These are phyloP conservation scores for Gymnorhina tibicen DNA, from an alignment of 2,113 vertebrate genomes.

Conservation along the genomic window DNA sequence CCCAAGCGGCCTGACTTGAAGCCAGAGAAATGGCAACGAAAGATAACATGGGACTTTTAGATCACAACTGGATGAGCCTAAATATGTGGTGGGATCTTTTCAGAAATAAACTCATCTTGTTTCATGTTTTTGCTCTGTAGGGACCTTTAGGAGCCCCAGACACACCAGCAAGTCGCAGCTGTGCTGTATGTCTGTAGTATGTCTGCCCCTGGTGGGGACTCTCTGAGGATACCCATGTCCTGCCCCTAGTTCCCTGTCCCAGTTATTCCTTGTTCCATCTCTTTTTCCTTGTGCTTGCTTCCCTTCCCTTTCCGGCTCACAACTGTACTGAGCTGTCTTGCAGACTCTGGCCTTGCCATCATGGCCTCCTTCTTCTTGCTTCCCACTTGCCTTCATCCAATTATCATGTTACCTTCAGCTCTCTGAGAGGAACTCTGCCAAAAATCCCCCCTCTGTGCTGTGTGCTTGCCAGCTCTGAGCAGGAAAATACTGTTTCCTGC, in stretches of 20 bases:
- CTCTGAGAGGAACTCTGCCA: background rate
- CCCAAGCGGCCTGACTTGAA: background rate
- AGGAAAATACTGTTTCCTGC: constrained; percentile 36
- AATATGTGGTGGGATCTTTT: background rate
- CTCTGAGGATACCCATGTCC: background rate
- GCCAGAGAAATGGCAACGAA: background rate
- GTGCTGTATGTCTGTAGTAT: background rate
- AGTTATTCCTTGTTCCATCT: background rate
- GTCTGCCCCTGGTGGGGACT: background rate
- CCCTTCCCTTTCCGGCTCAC: background rate
- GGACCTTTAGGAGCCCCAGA: background rate
- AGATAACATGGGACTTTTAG: background rate
- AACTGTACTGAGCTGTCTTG: background rate
- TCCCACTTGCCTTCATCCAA: background rate
- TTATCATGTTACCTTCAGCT: background rate
- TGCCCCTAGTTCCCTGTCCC: background rate
- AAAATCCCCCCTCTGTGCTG: background rate
- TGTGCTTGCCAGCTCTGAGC: background rate
- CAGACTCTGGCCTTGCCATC: background rate
- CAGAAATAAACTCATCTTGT: background rate
- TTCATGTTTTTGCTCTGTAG: background rate
- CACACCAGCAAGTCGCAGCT: background rate
- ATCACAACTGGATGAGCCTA: background rate
- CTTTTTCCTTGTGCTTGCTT: background rate
- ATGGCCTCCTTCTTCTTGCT: background rate